Percentiles rank a stretch among this genome's conserved stretches.
These are phyloP conservation scores for Taeniopygia guttata DNA, from an alignment of 2,797 vertebrate species.

Conservation along the genomic window DNA sequence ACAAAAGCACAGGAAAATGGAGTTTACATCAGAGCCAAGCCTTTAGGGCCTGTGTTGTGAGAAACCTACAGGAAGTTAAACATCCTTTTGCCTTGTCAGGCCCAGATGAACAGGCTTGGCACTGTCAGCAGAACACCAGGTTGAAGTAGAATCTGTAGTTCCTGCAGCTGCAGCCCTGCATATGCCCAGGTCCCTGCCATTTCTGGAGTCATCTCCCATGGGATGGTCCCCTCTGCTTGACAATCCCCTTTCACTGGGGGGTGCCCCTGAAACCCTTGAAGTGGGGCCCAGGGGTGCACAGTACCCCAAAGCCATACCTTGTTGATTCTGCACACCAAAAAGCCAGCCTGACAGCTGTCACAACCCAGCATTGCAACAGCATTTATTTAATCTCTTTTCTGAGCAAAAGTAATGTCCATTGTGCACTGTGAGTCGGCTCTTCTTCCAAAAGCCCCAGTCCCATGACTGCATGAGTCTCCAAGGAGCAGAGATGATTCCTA, in stretches of 20 bases:
- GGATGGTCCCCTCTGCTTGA: background rate
- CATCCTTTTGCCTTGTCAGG: background rate
- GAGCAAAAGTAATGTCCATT: background rate
- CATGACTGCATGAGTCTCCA: background rate
- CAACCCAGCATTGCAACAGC: background rate
- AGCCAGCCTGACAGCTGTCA: background rate
- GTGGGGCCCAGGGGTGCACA: background rate
- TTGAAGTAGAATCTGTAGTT: background rate
- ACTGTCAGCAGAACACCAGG: background rate
- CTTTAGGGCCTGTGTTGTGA: background rate
- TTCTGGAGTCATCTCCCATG: background rate
- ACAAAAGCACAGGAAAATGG: background rate
- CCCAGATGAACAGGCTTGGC: accelerated
- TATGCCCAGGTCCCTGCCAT: background rate
- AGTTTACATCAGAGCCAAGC: background rate
- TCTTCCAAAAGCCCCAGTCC: background rate
- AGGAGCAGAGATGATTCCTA: conserved; percentile 12
- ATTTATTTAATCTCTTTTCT: background rate
- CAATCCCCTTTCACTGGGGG: background rate
- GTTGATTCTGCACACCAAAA: background rate
- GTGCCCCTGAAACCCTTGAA: background rate
- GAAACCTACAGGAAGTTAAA: background rate
- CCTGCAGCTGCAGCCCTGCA: background rate
- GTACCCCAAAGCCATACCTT: background rate
- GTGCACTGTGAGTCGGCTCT: background rate